Evolutionary conservation across 1,140 invertebrate genomes (phyloP), one percentile per base, ranked within the genome.

Genomic region (Trachelipus rathkii): DNA sequence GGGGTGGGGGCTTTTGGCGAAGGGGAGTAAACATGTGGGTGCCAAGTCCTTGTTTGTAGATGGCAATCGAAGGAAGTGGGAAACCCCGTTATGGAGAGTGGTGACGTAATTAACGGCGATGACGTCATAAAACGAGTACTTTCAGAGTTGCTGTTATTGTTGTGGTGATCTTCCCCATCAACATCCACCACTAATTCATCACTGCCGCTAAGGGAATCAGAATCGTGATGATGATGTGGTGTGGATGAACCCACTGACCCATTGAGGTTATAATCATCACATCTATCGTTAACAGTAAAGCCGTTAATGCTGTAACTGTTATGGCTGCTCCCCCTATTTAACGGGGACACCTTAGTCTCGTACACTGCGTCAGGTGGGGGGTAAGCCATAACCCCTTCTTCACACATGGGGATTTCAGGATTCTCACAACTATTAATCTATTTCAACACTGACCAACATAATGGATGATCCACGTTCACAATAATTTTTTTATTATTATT

Each of bases 1-100:
- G 78, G 74, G 13, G 74, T 76, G 21, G 74, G 78, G 6, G 75
- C 71, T 44, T 79, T 79, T 21, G 78, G 74, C 3, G 72, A 19
- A 33, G 72, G 19, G 10, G 33, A 24, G 60, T 76, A 77, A 43
- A 79, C 74, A 24, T 76, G 75, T 6, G 66, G 75, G 50, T 79
- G 78, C 75, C 74, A 76, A 13, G 71, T 53, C 79, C 75, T 60
- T 13, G 11, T 13, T 3, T 15, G 50, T 2, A 2, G 50, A 60
- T 60, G 50, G 6, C 6, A 33, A 33, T 33, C 33, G 33, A 33
- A 33, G 33, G 33, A 33, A 3, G 33, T 33, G 33, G 33, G 33
- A 6, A 33, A 33, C 33, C 33, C 2, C 11, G 11, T 19, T 8
- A 60, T 60, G 19, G 50, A 15, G 19, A 60, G 11, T 1, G 50